Conservation (phyloP, 2,888 invertebrate genomes). For the Hirtodrosophila confusa region DNA sequence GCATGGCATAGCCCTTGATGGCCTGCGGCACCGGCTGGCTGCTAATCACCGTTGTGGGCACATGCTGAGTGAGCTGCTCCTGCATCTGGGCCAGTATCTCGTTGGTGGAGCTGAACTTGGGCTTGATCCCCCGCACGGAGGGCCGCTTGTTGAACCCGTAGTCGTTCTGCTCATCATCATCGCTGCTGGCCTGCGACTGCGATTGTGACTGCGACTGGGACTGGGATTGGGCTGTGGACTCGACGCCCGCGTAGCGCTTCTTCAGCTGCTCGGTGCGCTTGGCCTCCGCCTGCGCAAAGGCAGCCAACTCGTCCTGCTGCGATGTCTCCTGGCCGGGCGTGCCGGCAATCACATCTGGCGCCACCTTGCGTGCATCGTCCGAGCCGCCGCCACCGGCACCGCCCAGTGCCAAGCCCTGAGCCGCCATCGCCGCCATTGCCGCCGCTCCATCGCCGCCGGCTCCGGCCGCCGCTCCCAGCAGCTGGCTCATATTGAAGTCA, state of each 20-base stretch:
- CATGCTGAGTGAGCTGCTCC: conserved; percentile 86
- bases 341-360: conserved; percentile 91
- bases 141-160: conserved; percentile 96
- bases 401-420: conserved; percentile 48
- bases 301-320: conserved; percentile 91
- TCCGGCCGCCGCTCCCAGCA: conserved; percentile 57
- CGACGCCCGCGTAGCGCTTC: conserved; percentile 87
- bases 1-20: conserved; percentile 82
- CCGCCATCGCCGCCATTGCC: conserved; percentile 50
- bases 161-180: conserved; percentile 93
- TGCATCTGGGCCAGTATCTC: conserved; percentile 93
- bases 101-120: conserved; percentile 91
- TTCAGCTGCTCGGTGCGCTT: conserved; percentile 92
- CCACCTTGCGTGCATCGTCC: conserved; percentile 85
- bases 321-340: conserved; percentile 85
- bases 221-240: conserved; percentile 59
- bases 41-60: conserved; percentile 77
- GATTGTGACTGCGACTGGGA: conserved; percentile 52
- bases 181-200: conserved; percentile 81
- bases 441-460: conserved; percentile 52
- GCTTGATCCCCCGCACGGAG: conserved; percentile 94
- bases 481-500: conserved; percentile 87
- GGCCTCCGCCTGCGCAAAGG: conserved; percentile 93
- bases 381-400: conserved; percentile 83
- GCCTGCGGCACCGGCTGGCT: conserved; percentile 76